phyloP scores from a whole-genome alignment of 2,797 vertebrate genomes.

The Chaetodon trifasciatus region DNA sequence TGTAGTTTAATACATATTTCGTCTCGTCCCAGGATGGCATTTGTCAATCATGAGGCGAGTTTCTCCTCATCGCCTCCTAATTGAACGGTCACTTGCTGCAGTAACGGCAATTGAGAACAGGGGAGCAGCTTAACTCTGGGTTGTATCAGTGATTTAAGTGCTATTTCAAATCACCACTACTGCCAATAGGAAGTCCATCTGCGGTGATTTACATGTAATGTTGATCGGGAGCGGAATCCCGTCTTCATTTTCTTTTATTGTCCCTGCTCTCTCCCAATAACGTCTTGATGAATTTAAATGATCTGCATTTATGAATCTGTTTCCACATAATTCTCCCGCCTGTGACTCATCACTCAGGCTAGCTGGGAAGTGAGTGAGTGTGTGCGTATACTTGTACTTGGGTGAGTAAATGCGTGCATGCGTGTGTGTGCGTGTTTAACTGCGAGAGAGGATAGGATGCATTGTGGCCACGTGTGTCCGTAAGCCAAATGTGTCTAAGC shows the following conservation, averaged over 20 bases:
- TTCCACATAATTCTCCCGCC: conserved; percentile 45
- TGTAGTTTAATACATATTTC: conserved; percentile 26
- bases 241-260: conserved; percentile 61
- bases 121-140: conserved; percentile 37
- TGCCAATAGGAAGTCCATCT: conserved; percentile 46
- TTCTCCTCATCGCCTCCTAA: conserved; percentile 43
- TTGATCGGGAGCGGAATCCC: conserved; percentile 45
- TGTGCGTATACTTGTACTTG: background rate
- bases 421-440: background rate
- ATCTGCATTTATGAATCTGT: conserved; percentile 62
- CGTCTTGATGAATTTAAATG: conserved; percentile 61
- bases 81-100: conserved; percentile 35
- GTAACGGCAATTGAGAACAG: conserved; percentile 27
- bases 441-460: conserved; percentile 1
- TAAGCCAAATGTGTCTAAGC: conserved; percentile 33
- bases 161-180: conserved; percentile 43
- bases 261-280: conserved; percentile 32
- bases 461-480: conserved; percentile 22
- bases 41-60: conserved; percentile 25
- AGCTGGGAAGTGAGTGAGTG: background rate
- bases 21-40: conserved; percentile 18
- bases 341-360: conserved; percentile 54
- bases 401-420: conserved; percentile 13
- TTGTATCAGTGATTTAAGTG: conserved; percentile 62
- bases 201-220: conserved; percentile 60